Conservation (phyloP, 2,888 invertebrate genomes). For the Agriotes lineatus region DNA sequence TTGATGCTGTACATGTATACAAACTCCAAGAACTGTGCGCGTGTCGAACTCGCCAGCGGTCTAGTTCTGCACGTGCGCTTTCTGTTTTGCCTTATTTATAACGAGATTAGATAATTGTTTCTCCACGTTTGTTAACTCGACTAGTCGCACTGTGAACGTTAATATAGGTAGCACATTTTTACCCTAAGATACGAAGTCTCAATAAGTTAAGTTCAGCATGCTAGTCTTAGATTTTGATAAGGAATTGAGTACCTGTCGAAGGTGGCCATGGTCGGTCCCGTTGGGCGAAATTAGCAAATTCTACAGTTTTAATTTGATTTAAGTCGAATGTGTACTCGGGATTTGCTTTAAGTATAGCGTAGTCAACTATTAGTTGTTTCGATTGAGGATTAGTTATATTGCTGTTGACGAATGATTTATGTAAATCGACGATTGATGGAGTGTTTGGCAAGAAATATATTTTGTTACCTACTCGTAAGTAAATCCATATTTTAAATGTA, state of each 20-base stretch:
- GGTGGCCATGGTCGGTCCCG: neutral
- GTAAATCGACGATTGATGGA: constrained; percentile 30
- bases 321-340: neutral
- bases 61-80: neutral
- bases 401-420: constrained; percentile 21
- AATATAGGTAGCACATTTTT: constrained; percentile 2
- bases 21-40: no score
- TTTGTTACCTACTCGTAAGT: constrained; percentile 43
- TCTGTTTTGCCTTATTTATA: neutral
- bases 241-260: constrained; percentile 22
- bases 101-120: no score
- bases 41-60: no score
- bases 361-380: constrained; percentile 7
- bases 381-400: constrained; percentile 2
- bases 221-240: constrained; percentile 1
- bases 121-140: neutral
- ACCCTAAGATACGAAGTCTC: neutral
- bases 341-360: no score
- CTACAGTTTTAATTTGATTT: neutral
- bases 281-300: no score
- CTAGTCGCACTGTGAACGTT: neutral
- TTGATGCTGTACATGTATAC: no score
- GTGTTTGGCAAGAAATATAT: constrained; percentile 40
- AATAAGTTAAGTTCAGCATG: neutral
- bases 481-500: constrained; percentile 43